Conservation (phyloP, 1,140 invertebrate genomes). For the Drosophila parvula region DNA sequence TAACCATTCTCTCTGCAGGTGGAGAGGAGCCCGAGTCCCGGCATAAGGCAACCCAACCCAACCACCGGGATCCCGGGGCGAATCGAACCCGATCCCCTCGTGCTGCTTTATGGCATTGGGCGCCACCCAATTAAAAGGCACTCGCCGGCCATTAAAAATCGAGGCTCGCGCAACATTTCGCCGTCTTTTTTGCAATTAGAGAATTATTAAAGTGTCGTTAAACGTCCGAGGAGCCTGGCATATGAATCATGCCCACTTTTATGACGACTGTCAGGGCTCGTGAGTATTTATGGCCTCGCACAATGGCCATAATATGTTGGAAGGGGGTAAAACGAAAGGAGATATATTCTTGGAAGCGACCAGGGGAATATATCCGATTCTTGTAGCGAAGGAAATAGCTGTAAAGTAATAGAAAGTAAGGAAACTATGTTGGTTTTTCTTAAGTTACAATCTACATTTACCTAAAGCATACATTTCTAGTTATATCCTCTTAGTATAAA, state of each 20-base stretch:
- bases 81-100: constrained; percentile 45
- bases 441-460: not conserved
- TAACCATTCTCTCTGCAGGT: constrained; percentile 57
- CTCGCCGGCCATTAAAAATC: constrained; percentile 65
- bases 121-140: constrained; percentile 77
- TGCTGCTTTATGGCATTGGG: constrained; percentile 65
- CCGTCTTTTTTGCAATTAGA: constrained; percentile 68
- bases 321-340: not conserved
- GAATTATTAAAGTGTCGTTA: constrained; percentile 79
- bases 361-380: not conserved
- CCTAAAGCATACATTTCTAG: not conserved
- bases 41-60: not conserved
- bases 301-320: constrained; percentile 30
- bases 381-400: not conserved
- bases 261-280: constrained; percentile 64
- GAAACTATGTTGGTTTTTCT: not conserved
- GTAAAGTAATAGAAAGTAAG: not conserved
- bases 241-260: constrained; percentile 73
- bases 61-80: constrained; percentile 15
- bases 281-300: constrained; percentile 67
- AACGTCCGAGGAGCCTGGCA: constrained; percentile 50
- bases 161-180: constrained; percentile 51
- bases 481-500: not conserved
- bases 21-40: constrained; percentile 12
- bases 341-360: constrained; percentile 28